Conservation (phyloP, 92 coral and sea anemone genomes). For the Parazoanthus swiftii region DNA sequence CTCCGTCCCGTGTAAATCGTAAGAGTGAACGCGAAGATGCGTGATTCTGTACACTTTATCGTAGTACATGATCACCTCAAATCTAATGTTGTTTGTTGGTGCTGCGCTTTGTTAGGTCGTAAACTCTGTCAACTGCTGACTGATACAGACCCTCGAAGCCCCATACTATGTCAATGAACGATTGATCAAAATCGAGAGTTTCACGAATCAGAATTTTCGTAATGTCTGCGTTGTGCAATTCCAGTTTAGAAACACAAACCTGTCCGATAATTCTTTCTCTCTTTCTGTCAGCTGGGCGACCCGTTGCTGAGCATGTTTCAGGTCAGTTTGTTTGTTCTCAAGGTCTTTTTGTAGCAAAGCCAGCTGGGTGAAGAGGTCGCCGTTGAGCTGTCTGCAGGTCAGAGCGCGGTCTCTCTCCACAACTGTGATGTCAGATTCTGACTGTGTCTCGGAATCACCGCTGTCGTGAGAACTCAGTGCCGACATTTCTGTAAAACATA, state of each 20-base stretch:
- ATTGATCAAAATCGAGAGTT: no score
- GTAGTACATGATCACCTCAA: no score
- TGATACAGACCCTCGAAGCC: no score
- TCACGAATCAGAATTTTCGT: background rate
- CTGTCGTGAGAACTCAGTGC: constrained; percentile 63
- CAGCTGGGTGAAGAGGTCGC: constrained; percentile 39
- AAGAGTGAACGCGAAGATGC: no score
- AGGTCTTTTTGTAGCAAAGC: constrained; percentile 54
- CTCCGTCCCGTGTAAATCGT: no score
- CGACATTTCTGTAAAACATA: constrained; percentile 56
- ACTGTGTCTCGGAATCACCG: constrained; percentile 38
- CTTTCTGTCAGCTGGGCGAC: constrained; percentile 64
- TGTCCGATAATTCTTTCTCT: constrained; percentile 76
- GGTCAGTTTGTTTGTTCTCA: constrained; percentile 70
- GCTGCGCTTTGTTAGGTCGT: no score
- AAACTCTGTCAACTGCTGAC: no score
- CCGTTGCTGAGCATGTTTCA: constrained; percentile 68
- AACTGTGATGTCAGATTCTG: constrained; percentile 17
- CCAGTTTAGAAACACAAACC: constrained; percentile 47
- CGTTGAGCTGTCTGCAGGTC: constrained; percentile 31
- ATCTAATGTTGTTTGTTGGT: no score
- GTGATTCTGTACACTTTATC: no score
- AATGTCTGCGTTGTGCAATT: background rate
- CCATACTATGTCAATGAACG: no score
- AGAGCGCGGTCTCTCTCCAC: constrained; percentile 22